A percentile compares a stretch with the other conserved stretches of the same genome.
These are phyloP conservation scores for Temnothorax unifasciatus DNA, from an alignment of 2,888 invertebrate species.

Conservation along the genomic window DNA sequence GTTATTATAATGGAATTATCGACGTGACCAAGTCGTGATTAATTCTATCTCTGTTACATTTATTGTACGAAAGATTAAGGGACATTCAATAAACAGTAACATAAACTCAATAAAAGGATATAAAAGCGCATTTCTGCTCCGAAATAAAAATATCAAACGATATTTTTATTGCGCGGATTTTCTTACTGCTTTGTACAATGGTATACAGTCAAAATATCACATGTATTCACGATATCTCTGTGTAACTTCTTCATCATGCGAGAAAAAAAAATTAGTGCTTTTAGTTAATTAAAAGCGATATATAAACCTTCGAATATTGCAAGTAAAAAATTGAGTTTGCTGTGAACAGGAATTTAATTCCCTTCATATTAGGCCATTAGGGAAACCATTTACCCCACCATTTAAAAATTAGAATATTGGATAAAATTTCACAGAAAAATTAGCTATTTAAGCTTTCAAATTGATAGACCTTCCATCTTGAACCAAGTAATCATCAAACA, in stretches of 20 bases:
- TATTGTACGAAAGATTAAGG: slow-evolving; percentile 74
- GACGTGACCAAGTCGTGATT: slow-evolving; percentile 62
- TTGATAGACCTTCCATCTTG: neutral
- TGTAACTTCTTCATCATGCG: neutral
- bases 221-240: neutral
- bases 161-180: neutral
- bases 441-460: neutral
- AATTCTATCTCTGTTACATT: slow-evolving; percentile 74
- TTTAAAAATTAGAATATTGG: neutral
- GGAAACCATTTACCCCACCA: neutral
- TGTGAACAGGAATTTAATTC: neutral
- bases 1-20: slow-evolving; percentile 64
- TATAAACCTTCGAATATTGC: neutral
- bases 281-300: neutral
- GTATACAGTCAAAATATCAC: neutral
- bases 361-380: neutral
- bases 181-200: neutral
- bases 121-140: slow-evolving; percentile 7
- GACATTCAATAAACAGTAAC: slow-evolving; percentile 71
- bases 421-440: neutral
- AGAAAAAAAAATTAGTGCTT: neutral
- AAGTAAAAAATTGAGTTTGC: neutral
- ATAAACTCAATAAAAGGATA: slow-evolving; percentile 14
- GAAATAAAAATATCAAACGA: neutral
- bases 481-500: neutral